phyloP scores from a whole-genome alignment of 37 sponge, comb jelly and placozoan species.

The Axinella damicornis region DNA sequence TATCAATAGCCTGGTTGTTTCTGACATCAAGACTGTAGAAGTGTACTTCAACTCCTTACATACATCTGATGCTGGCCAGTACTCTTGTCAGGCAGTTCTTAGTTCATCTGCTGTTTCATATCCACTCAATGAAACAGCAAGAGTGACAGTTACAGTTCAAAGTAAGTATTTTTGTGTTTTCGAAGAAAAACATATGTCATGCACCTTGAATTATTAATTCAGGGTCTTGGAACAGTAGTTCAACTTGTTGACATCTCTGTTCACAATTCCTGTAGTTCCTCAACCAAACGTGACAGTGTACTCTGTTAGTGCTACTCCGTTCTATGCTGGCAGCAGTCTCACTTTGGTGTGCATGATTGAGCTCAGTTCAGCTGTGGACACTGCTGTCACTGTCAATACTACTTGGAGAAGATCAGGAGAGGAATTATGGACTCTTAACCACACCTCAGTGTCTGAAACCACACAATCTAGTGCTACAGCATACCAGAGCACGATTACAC shows the following conservation, averaged over 20 bases:
- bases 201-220: no score
- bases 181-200: no score
- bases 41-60: neutral
- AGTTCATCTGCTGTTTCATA: neutral
- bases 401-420: slow-evolving; percentile 14
- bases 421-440: no score
- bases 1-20: neutral
- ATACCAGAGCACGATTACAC: neutral
- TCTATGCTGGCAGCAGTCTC: slow-evolving; percentile 19
- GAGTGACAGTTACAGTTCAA: no score
- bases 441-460: no score
- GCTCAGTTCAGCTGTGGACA: neutral
- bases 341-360: slow-evolving; percentile 7
- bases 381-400: neutral
- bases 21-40: neutral
- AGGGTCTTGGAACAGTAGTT: neutral
- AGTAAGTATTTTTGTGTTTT: no score
- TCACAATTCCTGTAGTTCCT: no score
- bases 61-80: slow-evolving; percentile 1
- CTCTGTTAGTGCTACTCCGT: neutral
- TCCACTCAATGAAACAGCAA: no score
- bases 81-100: neutral
- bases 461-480: no score
- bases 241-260: no score
- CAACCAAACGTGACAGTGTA: neutral